Base-by-base conservation (phyloP, 2,888 invertebrate species). In the Hipparchia sbordonii region DNA sequence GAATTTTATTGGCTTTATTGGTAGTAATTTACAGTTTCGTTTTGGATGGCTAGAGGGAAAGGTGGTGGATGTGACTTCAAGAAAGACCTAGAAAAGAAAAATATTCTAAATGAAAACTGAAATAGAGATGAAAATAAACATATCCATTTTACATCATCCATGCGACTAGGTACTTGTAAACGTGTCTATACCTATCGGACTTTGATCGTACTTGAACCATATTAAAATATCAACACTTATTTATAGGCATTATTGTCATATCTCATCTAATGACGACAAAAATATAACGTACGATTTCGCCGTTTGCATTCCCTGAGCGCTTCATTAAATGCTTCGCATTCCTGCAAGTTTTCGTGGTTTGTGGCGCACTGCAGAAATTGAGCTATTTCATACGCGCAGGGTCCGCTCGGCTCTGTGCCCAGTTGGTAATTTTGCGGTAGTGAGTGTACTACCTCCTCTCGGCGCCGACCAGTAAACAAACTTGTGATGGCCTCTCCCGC, bases 311-410 rank as follows among this genome's bases (percentile, higher is more conserved):
- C 97, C 84, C 97, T 96, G 74, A 99, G 95, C 51, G 98, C 98
- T 85, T 99, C 98, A 85, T 98, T 99, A 89, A 98, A 99, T 67
- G 97, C 98, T 85, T 98, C 96, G 89, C 99, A 99, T 62, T 98
- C 94, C 6, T 96, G 95, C 75, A 99, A 89, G 87, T 99, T 98
- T 0, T 96, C 94, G 82, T 97, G 97, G 52, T 95, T 96, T 77
- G 97, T 95, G 13, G 98, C 98, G 86, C 99, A 99, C 78, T 98
- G 96, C 74, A 99, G 90, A 93, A 99, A 99, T 90, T 99, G 98
- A 80, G 97, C 96, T 79, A 99, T 96, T 91, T 99, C 99, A 95
- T 96, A 98, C 61, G 97, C 96, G 89, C 99, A 99, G 1, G 98
- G 97, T 23, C 97, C 97, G 61, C 89, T 92, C 0, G 96, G 95